Conservation (phyloP, 2,113 vertebrate species). For the Tychaedon coryphoeus region DNA sequence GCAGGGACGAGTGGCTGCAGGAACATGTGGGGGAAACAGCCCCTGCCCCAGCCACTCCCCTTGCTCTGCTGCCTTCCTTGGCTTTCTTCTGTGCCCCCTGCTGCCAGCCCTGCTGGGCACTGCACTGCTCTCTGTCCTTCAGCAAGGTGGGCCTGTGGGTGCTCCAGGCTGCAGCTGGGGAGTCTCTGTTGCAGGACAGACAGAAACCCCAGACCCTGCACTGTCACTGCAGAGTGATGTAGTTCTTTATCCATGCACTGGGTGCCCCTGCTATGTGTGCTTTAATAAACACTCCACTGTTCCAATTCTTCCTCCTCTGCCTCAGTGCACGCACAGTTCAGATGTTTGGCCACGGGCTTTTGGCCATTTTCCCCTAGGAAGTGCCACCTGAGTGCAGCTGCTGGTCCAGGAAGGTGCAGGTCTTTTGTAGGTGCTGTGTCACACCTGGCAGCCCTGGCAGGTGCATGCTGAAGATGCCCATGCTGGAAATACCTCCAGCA, state of each 20-base stretch:
- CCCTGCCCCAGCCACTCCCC: not conserved
- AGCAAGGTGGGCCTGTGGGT: not conserved
- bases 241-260: not conserved
- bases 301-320: not conserved
- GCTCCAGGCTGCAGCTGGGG: not conserved
- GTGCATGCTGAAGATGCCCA: not conserved
- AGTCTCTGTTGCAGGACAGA: not conserved
- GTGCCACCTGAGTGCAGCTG: not conserved
- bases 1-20: not conserved
- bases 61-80: not conserved
- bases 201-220: not conserved
- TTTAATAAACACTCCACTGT: not conserved
- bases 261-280: not conserved
- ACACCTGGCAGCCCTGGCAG: not conserved
- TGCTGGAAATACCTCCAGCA: not conserved
- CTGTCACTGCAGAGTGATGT: not conserved
- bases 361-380: not conserved
- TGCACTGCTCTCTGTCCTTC: not conserved
- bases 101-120: not conserved
- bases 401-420: not conserved
- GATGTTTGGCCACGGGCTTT: not conserved
- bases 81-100: not conserved
- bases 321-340: not conserved
- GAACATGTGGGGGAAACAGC: rapidly evolving
- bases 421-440: not conserved